Base-by-base conservation (phyloP, 64 coral and sea anemone genomes). In the Trachythela sp. region DNA sequence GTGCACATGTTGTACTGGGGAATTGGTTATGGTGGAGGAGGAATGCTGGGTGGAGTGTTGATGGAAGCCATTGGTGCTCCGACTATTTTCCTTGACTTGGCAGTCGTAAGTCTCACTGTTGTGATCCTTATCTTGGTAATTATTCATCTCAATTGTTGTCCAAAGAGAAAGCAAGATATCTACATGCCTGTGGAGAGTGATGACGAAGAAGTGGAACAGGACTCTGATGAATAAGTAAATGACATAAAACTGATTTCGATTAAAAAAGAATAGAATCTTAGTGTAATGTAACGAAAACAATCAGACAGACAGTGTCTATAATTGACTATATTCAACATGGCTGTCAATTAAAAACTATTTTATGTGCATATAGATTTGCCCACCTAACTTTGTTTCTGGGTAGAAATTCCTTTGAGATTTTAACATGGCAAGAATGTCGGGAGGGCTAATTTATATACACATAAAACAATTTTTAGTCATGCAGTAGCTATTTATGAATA, bases 1-100 rank as follows among this genome's bases (percentile, higher is more conserved):
- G 75, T 80, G 31, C 75, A 80, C 75, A 80, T 80, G 75, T 20
- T 80, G 31, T 80, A 80, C 75, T 80, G 75, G 75, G 75, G 75
- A 17, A 30, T 35, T 35, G 75, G 75, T 39, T 80, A 80, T 37
- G 75, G 75, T 37, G 75, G 75, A 0, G 75, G 33, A 15, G 75
- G 75, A 35, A 39, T 80, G 13, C 31, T 80, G 9, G 75, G 75
- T 36, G 75, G 75, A 37, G 37, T 80, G 31, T 30, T 80, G 18
- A 80, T 39, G 33, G 75, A 80, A 2, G 9, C 8, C 9, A 36
- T 80, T 30, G 75, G 75, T 80, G 75, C 75, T 35, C 8, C 9
- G 0, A 18, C 33, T 4, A 22, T 35, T 39, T 80, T 80, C 75
- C 75, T 80, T 35, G 75, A 9, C 14, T 39, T 80, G 33, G 75